Percentiles rank a stretch among this genome's conserved stretches.
Evolutionary conservation across 92 coral and sea anemone genomes (phyloP).

Genomic region (Siderastrea siderea): DNA sequence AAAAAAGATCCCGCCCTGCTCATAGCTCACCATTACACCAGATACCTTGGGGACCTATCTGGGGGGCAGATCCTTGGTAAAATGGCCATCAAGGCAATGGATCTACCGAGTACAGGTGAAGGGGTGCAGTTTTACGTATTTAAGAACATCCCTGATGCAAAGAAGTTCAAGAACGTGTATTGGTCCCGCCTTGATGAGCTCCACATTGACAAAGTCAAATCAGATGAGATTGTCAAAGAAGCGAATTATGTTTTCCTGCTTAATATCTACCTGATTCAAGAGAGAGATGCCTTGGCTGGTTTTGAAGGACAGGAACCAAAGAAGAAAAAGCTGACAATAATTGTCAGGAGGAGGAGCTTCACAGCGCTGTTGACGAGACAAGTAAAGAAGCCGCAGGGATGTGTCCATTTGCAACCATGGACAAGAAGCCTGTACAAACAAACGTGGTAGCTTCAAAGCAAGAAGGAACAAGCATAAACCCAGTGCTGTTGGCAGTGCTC

Average conservation of each 20-base stretch:
- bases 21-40: constrained; percentile 94
- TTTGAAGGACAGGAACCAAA: constrained; percentile 45
- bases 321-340: constrained; percentile 31
- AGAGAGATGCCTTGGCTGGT: constrained; percentile 86
- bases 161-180: constrained; percentile 91
- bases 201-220: constrained; percentile 73
- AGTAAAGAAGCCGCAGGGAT: constrained; percentile 45
- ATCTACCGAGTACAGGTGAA: constrained; percentile 91
- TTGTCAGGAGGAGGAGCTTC: constrained; percentile 33
- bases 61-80: constrained; percentile 93
- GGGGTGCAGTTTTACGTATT: constrained; percentile 90
- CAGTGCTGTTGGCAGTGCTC: constrained; percentile 64
- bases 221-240: constrained; percentile 94
- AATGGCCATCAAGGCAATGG: constrained; percentile 91
- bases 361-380: constrained; percentile 13
- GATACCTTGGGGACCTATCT: constrained; percentile 96
- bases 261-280: constrained; percentile 88
- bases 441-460: constrained; percentile 4
- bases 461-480: constrained; percentile 20
- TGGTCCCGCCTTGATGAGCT: constrained; percentile 86
- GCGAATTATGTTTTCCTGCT: constrained; percentile 85
- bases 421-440: constrained; percentile 64
- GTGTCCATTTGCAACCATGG: constrained; percentile 93
- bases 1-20: constrained; percentile 88
- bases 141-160: constrained; percentile 81